phyloP scores from a whole-genome alignment of 2,797 vertebrate species.

The Rallus crepitans region DNA sequence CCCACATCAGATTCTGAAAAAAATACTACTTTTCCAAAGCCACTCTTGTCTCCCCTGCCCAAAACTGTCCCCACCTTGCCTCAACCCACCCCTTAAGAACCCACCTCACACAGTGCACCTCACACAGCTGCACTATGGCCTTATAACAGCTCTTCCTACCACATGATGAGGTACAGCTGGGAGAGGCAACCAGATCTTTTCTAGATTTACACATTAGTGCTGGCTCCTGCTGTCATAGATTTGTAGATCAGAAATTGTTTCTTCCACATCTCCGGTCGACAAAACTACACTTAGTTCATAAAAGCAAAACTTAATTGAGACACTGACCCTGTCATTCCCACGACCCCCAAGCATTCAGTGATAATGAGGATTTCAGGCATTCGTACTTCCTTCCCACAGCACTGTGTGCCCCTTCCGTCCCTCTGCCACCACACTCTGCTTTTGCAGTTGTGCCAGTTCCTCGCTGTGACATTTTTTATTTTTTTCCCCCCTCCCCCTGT shows the following conservation, averaged over 20 bases:
- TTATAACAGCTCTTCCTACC: neutral
- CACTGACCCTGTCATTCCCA: neutral
- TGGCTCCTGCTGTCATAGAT: neutral
- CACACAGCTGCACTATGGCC: neutral
- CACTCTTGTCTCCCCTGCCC: neutral
- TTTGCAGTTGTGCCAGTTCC: slow-evolving; percentile 10
- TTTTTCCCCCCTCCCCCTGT: neutral
- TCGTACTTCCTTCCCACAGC: neutral
- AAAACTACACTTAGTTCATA: neutral
- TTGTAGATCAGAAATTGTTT: neutral
- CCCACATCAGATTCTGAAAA: neutral
- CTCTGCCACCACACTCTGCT: neutral
- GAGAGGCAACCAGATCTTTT: neutral
- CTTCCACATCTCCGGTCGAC: neutral
- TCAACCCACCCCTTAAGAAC: neutral
- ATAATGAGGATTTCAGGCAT: slow-evolving; percentile 2
- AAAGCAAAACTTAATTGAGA: neutral
- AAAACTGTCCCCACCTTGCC: neutral
- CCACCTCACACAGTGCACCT: too few relatives aligned
- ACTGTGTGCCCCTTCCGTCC: neutral
- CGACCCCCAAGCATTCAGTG: neutral
- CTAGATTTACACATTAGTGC: neutral
- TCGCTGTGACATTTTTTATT: neutral
- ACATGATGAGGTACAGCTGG: neutral
- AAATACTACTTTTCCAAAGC: neutral